These are phyloP conservation scores for Cybosia mesomella DNA, from an alignment of 2,888 invertebrate species.

Conservation along the genomic window DNA sequence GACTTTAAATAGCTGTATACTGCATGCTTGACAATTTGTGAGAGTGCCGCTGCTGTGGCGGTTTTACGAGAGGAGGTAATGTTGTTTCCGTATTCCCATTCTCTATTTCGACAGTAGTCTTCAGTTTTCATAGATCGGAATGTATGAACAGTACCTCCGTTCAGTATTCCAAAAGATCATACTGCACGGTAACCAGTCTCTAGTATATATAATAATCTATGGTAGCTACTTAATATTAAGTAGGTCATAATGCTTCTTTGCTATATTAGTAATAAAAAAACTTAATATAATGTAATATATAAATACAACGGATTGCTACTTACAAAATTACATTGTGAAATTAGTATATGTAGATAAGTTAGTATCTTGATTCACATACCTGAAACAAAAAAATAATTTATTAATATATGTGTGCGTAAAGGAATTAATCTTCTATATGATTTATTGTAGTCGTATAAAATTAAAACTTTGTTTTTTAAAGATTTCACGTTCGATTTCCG, in stretches of 20 bases:
- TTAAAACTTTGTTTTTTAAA: no score
- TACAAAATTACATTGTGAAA: neutral
- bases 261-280: neutral
- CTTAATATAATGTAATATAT: neutral
- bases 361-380: slow-evolving; percentile 15
- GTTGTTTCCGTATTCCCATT: neutral
- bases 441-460: no score
- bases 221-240: neutral
- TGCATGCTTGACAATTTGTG: no score
- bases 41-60: no score
- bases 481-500: no score
- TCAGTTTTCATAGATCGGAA: no score
- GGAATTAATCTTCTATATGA: neutral
- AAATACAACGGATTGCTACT: slow-evolving; percentile 6
- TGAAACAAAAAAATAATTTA: slow-evolving; percentile 20
- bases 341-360: neutral
- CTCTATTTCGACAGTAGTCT: neutral
- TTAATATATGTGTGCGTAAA: neutral
- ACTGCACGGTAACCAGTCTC: no score
- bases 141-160: no score
- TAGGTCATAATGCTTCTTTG: neutral
- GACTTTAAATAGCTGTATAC: no score
- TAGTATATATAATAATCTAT: no score
- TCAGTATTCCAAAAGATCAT: no score
- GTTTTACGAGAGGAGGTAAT: no score